Evolutionary conservation across 1,140 invertebrate genomes (phyloP).

Genomic region (Neodiprion pinetum): DNA sequence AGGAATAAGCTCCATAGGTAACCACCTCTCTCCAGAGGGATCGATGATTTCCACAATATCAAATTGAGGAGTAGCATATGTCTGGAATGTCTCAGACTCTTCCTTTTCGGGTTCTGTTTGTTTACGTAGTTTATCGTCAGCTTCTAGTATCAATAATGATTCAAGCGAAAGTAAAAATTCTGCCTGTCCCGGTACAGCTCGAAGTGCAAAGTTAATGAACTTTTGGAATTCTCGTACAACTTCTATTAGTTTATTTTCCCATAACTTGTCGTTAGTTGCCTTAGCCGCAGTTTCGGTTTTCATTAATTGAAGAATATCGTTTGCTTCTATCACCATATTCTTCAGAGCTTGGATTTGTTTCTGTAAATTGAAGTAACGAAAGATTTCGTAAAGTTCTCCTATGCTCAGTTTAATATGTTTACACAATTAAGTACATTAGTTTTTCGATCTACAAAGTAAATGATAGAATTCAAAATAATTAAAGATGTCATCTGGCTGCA

Average conservation of each 20-base stretch:
- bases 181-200: constrained; percentile 52
- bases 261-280: constrained; percentile 33
- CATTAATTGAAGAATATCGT: constrained; percentile 33
- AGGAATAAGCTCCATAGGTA: constrained; percentile 24
- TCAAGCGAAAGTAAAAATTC: constrained; percentile 55
- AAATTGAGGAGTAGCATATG: background rate
- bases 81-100: background rate
- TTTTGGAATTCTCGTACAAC: constrained; percentile 58
- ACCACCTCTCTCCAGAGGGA: constrained; percentile 18
- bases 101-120: background rate
- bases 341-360: constrained; percentile 35
- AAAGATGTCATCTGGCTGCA: no score
- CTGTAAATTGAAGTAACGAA: constrained; percentile 28
- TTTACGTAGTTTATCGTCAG: constrained; percentile 33
- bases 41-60: constrained; percentile 25
- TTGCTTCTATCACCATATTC: constrained; percentile 30
- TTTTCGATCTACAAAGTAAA: no score
- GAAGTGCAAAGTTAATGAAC: constrained; percentile 58
- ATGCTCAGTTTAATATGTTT: no score
- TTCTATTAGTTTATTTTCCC: constrained; percentile 43
- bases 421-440: no score
- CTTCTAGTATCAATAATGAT: constrained; percentile 48
- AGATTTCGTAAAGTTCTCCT: constrained; percentile 9
- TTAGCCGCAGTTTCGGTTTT: constrained; percentile 21
- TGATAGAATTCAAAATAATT: no score